Base-by-base conservation (phyloP, 2,888 invertebrate genomes). In the Heliothis peltigera region DNA sequence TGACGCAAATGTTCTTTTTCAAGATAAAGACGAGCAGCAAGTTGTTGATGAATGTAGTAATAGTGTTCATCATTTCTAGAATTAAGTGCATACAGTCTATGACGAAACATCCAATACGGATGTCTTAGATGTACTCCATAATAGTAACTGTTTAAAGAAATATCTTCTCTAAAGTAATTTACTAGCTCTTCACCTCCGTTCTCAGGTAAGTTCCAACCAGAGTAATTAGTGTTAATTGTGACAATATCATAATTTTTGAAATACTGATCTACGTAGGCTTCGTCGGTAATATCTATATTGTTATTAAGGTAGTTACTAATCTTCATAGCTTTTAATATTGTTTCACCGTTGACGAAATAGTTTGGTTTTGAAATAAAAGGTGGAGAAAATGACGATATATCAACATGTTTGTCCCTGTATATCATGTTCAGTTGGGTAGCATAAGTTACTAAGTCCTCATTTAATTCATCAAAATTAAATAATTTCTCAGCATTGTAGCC, bases 121-220 rank as follows among this genome's bases (percentile, higher is more conserved):
- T 92, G 95, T 65, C 95, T 87, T 46, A 95, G 83, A 75, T 96
- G 95, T 74, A 95, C 87, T 71, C 95, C 95, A 74, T 95, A 95
- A 85, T 96, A 96, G 84, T 95, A 96, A 49, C 94, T 89, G 82
- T 96, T 96, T 12, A 96, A 83, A 22, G 95, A 95, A 60, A 96
- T 90, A 73, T 97, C 97, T 91, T 97, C 96, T 70, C 95, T 95
- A 81, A 96, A 96, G 80, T 96, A 96, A 63, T 96, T 95, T 12
- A 96, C 81, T 60, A 93, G 91, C 74, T 95, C 92, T 72, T 96
- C 95, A 56, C 93, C 92, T 63, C 87, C 89, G 59, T 89, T 87
- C 87, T 91, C 79, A 77, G 89, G 83, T 87, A 95, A 67, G 81
- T 96, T 96, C 95, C 95, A 96, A 55, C 94, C 90, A 1, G 94